phyloP scores from a whole-genome alignment of 2,797 vertebrate genomes.

The Monodelphis domestica region DNA sequence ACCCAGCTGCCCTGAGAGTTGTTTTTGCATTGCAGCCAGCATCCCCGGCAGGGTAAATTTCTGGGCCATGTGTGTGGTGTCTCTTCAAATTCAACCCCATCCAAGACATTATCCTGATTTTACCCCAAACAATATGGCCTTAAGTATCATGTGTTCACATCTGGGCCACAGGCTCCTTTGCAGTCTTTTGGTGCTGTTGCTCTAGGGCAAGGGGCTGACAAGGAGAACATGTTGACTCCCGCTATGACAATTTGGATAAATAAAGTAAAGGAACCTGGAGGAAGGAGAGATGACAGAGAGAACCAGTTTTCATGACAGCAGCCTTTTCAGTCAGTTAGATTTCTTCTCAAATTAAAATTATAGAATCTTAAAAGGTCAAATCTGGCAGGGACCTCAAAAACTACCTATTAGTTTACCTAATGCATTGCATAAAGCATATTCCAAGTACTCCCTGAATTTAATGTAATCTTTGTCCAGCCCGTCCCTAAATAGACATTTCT shows the following conservation, averaged over 20 bases:
- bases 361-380: neutral
- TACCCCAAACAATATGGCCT: too few species aligned
- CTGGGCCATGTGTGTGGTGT: neutral
- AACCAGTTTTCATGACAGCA: neutral
- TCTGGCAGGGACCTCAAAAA: neutral
- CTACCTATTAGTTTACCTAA: neutral
- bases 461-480: neutral
- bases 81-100: neutral
- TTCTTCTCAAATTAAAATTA: neutral
- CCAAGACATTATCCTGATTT: too few species aligned
- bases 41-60: neutral
- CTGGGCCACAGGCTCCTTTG: too few species aligned
- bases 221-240: neutral
- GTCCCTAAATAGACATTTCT: neutral
- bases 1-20: too few species aligned
- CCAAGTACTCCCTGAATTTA: neutral
- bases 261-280: neutral
- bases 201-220: neutral
- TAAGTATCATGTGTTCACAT: neutral
- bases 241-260: too few species aligned
- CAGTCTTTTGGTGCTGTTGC: neutral
- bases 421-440: neutral
- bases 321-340: neutral
- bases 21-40: neutral
- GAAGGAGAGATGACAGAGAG: neutral